These are phyloP conservation scores for Colistium nudipinnis DNA, from an alignment of 2,113 vertebrate species.

Conservation along the genomic window DNA sequence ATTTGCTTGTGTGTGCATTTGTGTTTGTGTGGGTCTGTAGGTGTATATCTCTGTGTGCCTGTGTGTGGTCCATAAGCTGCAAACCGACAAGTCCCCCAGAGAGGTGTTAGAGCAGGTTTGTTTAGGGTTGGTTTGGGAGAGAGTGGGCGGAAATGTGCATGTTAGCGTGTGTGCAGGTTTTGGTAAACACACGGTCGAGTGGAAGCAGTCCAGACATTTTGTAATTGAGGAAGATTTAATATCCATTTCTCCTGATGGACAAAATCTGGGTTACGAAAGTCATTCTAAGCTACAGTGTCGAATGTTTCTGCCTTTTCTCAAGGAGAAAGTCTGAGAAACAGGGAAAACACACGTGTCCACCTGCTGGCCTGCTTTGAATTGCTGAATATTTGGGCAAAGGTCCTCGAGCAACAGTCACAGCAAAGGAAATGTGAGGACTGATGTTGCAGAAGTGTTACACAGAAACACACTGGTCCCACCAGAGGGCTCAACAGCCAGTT, in stretches of 20 bases:
- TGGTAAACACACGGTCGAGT: constrained; percentile 37
- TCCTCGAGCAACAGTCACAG: constrained; percentile 53
- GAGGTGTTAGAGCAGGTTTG: constrained; percentile 78
- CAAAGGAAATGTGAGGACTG: constrained; percentile 46
- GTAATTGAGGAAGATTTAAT: constrained; percentile 50
- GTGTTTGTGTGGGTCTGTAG: constrained; percentile 32
- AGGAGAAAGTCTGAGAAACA: constrained; percentile 22
- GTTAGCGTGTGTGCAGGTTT: constrained; percentile 41
- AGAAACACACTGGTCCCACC: constrained; percentile 27
- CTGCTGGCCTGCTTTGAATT: constrained; percentile 35
- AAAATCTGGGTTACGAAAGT: constrained; percentile 14
- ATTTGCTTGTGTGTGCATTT: constrained; percentile 67
- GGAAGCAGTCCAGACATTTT: constrained; percentile 67
- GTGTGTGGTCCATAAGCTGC: constrained; percentile 77
- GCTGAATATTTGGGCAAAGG: constrained; percentile 58
- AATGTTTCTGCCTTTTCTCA: constrained; percentile 21
- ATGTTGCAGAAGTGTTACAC: constrained; percentile 52
- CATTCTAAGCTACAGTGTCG: constrained; percentile 1
- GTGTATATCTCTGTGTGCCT: constrained; percentile 40
- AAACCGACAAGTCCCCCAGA: constrained; percentile 76
- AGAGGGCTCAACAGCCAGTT: constrained; percentile 49
- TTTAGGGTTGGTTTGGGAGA: constrained; percentile 72
- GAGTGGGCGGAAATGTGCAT: constrained; percentile 44
- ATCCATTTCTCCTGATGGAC: constrained; percentile 34
- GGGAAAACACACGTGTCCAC: constrained; percentile 20